A percentile compares a stretch with the other conserved stretches of the same genome.
Conservation (phyloP, 2,113 vertebrate genomes). For the Kobus ellipsiprymnus region DNA sequence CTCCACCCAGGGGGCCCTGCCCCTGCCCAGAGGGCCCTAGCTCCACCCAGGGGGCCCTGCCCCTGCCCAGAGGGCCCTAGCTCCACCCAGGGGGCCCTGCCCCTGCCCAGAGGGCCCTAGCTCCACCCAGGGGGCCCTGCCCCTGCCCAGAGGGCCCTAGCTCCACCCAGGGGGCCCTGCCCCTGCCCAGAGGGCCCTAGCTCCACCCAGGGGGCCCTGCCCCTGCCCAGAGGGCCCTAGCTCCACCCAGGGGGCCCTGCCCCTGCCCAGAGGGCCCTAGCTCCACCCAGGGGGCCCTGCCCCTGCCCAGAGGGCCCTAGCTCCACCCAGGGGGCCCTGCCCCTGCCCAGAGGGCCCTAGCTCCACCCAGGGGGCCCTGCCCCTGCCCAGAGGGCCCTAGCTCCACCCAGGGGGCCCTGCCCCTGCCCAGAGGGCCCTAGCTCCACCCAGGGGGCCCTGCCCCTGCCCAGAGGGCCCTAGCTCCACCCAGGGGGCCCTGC, state of each 20-base stretch:
- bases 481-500: rapidly evolving
- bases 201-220: rapidly evolving
- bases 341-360: background rate
- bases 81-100: background rate
- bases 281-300: background rate
- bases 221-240: too few species aligned
- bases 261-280: background rate
- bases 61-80: background rate
- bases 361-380: background rate
- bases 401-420: background rate
- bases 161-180: rapidly evolving
- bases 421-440: background rate
- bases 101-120: background rate
- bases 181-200: background rate
- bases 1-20: background rate
- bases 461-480: background rate
- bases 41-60: rapidly evolving
- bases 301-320: too few species aligned
- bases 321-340: rapidly evolving
- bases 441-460: rapidly evolving
- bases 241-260: too few species aligned
- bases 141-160: background rate
- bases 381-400: background rate
- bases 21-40: too few species aligned
- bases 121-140: background rate